Evolutionary conservation across 2,113 vertebrate species (phyloP).

Genomic region (Calidris pugnax): DNA sequence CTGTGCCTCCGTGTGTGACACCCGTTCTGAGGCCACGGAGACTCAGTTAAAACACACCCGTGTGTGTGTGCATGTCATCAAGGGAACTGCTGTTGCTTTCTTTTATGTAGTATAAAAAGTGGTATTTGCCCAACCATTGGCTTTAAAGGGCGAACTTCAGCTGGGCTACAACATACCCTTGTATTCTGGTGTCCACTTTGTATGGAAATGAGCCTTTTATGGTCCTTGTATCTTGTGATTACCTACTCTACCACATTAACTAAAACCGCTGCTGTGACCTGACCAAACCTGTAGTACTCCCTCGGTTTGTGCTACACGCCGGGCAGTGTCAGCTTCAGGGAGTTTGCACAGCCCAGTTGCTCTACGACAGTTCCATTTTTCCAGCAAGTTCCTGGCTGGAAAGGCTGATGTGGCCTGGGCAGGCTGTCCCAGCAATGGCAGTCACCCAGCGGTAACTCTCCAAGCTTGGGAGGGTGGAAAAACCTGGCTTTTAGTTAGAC

Average conservation of each 20-base stretch:
- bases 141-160: not conserved
- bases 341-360: not conserved
- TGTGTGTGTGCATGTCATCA: not conserved
- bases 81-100: not conserved
- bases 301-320: not conserved
- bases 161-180: not conserved
- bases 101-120: not conserved
- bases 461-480: not conserved
- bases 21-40: not conserved
- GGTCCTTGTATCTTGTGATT: not conserved
- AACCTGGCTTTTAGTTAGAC: not conserved
- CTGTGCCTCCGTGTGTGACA: not conserved
- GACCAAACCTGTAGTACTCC: not conserved
- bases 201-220: not conserved
- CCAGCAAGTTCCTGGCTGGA: not conserved
- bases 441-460: not conserved
- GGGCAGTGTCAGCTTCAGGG: not conserved
- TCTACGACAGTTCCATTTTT: not conserved
- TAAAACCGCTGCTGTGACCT: not conserved
- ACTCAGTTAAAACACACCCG: not conserved
- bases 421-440: not conserved
- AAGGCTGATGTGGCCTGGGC: not conserved
- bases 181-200: not conserved
- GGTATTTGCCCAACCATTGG: not conserved
- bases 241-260: not conserved